These are phyloP conservation scores for Menidia menidia DNA, from an alignment of 2,797 vertebrate species.

Conservation along the genomic window DNA sequence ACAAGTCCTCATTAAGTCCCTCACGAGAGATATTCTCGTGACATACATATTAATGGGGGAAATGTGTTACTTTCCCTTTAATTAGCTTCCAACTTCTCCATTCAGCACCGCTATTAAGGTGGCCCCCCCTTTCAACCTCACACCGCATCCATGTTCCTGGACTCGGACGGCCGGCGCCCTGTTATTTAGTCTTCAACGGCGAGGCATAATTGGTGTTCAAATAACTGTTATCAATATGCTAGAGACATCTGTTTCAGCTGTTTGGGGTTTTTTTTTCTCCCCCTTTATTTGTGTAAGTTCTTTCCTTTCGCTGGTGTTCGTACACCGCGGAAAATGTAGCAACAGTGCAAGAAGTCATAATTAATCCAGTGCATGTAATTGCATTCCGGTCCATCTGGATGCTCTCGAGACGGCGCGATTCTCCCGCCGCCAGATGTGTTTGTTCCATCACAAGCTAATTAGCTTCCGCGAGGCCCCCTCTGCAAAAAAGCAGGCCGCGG, in stretches of 20 bases:
- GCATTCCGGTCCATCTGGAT: constrained; percentile 64
- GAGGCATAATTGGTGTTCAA: constrained; percentile 44
- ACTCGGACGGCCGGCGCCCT: constrained; percentile 42
- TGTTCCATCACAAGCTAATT: constrained; percentile 64
- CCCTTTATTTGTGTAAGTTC: constrained; percentile 11
- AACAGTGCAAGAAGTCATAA: constrained; percentile 59
- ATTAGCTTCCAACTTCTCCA: constrained; percentile 14
- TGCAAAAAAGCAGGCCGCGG: constrained; percentile 47
- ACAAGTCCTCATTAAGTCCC: constrained; percentile 16
- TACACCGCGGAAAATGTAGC: constrained; percentile 18
- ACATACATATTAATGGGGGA: constrained; percentile 49
- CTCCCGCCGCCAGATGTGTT: constrained; percentile 62
- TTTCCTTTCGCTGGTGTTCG: constrained; percentile 22
- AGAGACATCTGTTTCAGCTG: constrained; percentile 59
- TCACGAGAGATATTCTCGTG: neutral
- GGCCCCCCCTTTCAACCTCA: constrained; percentile 24
- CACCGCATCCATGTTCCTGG: constrained; percentile 44
- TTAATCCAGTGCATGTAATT: constrained; percentile 71
- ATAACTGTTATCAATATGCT: constrained; percentile 71
- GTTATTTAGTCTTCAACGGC: constrained; percentile 70
- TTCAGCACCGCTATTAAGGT: constrained; percentile 20
- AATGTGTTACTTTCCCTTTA: constrained; percentile 29
- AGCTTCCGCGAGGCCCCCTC: constrained; percentile 37
- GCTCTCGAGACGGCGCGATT: constrained; percentile 43
- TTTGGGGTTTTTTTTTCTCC: neutral